phyloP scores from a whole-genome alignment of 2,888 invertebrate genomes.

The Dysmachus trigonus region DNA sequence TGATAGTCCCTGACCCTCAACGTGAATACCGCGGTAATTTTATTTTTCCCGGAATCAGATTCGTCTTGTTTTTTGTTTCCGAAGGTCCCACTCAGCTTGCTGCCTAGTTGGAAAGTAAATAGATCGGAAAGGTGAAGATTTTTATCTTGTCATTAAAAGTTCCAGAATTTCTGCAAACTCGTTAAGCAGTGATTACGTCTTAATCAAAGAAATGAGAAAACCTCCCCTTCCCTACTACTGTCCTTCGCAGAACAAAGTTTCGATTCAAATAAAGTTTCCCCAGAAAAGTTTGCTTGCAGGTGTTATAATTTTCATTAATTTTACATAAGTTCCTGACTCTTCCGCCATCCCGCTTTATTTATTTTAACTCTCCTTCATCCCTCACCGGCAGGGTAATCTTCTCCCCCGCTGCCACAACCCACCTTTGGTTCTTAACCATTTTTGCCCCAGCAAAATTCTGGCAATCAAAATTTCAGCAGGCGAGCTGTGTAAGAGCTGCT shows the following conservation, averaged over 20 bases:
- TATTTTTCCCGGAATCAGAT: too few relatives aligned
- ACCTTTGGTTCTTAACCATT: neutral
- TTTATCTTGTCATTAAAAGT: neutral
- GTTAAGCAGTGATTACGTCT: neutral
- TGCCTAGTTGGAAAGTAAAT: neutral
- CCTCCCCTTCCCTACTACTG: neutral
- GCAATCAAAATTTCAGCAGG: neutral
- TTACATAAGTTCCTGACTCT: constrained; percentile 6
- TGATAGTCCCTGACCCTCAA: too few relatives aligned
- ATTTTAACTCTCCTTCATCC: neutral
- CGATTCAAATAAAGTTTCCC: neutral
- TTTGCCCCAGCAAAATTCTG: neutral
- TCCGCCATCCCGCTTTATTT: constrained; percentile 4
- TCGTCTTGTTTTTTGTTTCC: neutral
- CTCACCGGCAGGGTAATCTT: neutral
- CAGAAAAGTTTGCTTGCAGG: neutral
- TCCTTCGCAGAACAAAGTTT: neutral
- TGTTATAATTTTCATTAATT: constrained; percentile 17
- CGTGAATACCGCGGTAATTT: too few relatives aligned
- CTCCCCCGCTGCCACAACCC: neutral
- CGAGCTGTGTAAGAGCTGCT: neutral
- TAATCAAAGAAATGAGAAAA: neutral
- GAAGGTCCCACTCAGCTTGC: neutral
- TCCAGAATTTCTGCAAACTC: neutral
- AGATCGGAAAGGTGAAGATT: neutral